Evolutionary conservation across 1,140 invertebrate species (phyloP), one percentile per base, ranked within the genome.

Genomic region (Lepidurus apus): DNA sequence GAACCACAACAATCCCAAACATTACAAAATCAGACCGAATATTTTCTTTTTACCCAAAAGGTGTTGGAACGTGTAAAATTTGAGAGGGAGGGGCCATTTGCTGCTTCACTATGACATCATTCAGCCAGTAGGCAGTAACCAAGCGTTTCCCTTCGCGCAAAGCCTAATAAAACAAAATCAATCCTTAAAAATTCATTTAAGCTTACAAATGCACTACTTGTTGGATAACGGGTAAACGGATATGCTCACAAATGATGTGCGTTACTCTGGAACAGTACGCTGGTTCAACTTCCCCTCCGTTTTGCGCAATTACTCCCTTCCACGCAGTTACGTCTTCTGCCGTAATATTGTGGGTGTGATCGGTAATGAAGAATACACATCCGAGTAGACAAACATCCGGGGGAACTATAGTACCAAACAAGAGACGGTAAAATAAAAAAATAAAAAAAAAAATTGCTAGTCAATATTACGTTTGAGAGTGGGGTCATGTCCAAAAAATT

Each of bases 81-180:
- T 95, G 92, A 92, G 93, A 98, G 0, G 97, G 96, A 1, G 95
- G 94, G 78, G 91, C 83, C 82, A 97, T 90, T 83, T 93, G 93
- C 81, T 95, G 92, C 77, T 92, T 91, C 1, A 89, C 83, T 78
- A 97, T 89, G 42, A 95, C 91, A 85, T 98, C 96, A 79, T 93
- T 96, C 13, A 99, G 86, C 97, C 97, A 99, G 86, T 93, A 93
- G 10, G 95, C 91, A 7, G 95, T 97, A 7, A 98, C 93, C 83
- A 96, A 94, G 34, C 95, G 90, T 85, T 92, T 92, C 4, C 90
- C 90, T 85, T 95, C 93, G 42, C 91, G 87, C 13, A 94, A 83
- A 0, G 92, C 93, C 88, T 93, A 83, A 73, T 82, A 82, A 26
- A 77, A 80, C 79, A 21, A 65, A 78, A 73, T 13, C 13, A 76